Base-by-base conservation (phyloP, 2,888 invertebrate species). In the Hypsopygia costalis region DNA sequence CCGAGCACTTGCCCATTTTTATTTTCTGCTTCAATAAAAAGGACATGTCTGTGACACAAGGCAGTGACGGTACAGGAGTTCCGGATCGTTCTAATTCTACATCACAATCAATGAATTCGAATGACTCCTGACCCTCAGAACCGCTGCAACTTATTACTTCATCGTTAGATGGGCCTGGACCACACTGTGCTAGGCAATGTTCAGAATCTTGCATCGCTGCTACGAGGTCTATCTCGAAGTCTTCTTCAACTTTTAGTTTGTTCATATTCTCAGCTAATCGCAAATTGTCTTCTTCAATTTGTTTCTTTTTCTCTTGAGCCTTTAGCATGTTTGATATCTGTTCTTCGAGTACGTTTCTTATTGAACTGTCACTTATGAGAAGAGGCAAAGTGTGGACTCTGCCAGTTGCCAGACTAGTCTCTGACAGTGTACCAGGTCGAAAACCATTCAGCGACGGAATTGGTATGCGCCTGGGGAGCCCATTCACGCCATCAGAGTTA, bases 241-340 rank as follows among this genome's bases (percentile, higher is more conserved):
- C 68, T 16, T 73, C 63, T 3, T 69, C 55, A 1, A 71, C 10
- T 34, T 70, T 61, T 9, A 66, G 40, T 31, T 52, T 57, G 8
- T 51, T 58, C 54, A 69, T 60, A 31, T 77, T 62, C 35, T 73
- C 66, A 21, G 64, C 62, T 1, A 74, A 11, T 40, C 57, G 64
- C 20, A 21, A 53, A 41, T 75, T 69, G 27, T 73, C 66, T 28
- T 73, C 69, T 46, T 75, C 56, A 36, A 69, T 62, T 36, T 53
- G 59, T 41, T 65, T 69, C 22, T 63, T 60, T 46, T 83, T 4
- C 4, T 2, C 80, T 57, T 75, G 80, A 1, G 81, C 76, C 56
- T 72, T 78, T 27, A 85, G 61, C 82, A 85, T 86, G 42, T 85
- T 86, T 1, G 72, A 68, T 2, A 86, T 57, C 55, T 85, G 86